Base-by-base conservation (phyloP, 1,140 invertebrate species). In the Choristoneura fumiferana region DNA sequence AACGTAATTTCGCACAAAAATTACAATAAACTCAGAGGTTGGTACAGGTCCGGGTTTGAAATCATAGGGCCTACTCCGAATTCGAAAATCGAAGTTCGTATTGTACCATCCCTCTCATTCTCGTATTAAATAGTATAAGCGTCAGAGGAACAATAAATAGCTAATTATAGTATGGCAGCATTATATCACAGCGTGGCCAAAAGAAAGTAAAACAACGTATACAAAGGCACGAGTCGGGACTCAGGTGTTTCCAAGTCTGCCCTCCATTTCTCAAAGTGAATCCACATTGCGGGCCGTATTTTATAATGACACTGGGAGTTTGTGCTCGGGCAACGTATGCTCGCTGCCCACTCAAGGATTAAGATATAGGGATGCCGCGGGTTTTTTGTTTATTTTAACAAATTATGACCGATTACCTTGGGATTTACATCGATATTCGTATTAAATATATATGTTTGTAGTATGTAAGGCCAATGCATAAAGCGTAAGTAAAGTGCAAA, bases 211-310 rank as follows among this genome's bases (percentile, higher is more conserved):
- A 49, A 49, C 43, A 49, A 12, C 43, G 12, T 49, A 49, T 18
- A 49, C 29, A 49, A 49, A 49, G 22, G 43, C 49, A 56, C 59
- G 63, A 54, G 45, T 63, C 43, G 33, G 69, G 67, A 57, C 78
- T 63, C 83, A 86, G 83, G 81, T 86, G 83, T 60, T 73, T 58
- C 61, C 40, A 57, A 66, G 65, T 57, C 72, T 60, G 60, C 63
- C 73, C 71, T 65, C 73, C 75, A 84, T 84, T 84, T 80, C 81
- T 84, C 81, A 87, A 78, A 87, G 77, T 78, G 78, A 77, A 84
- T 81, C 76, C 76, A 76, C 75, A 72, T 58, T 69, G 76, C 64
- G 66, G 73, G 68, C 68, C 77, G 76, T 84, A 83, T 86, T 84
- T 84, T 84, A 84, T 80, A 87, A 85, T 75, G 78, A 83, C 77